Base-by-base conservation (phyloP, 1,140 invertebrate genomes). In the Centruroides vittatus region DNA sequence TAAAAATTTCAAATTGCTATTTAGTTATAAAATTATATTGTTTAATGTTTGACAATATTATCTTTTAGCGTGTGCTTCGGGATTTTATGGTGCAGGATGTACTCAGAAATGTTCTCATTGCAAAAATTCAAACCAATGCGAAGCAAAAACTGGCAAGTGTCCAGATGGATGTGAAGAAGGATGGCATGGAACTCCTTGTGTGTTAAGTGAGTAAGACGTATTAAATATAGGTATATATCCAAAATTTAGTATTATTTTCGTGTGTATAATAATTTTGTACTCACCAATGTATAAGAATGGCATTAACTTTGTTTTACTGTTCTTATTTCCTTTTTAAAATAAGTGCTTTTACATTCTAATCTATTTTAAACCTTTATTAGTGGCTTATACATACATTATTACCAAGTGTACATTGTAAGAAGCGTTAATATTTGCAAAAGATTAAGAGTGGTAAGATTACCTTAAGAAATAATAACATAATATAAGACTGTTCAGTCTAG, bases 31-130 rank as follows among this genome's bases (percentile, higher is more conserved):
- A 35, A 23, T 23, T 23, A 23, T 23, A 23, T 23, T 35, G 35
- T 47, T 48, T 57, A 34, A n/a, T 5, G 5, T 6, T 23, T 47
- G 11, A 58, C n/a, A 36, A 50, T 56, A 1, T 48, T 13, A 4
- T n/a, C n/a, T 55, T 57, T 7, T 13, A 52, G 51, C 35, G 47
- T 55, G 41, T 35, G 4, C 5, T 13, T 5, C 47, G 5, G 60
- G 61, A n/a, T 34, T 13, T 3, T 65, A 56, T 58, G 63, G 63
- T 11, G 63, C 63, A 34, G 61, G 61, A 5, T 65, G 63, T 36
- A 55, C 3, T 46, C 56, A 62, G 48, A 57, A 35, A 9, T 47
- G 35, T 12, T 2, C 47, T 9, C 35, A 36, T 35, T 58, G 55
- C 48, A 23, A 5, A 10, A 23, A 58, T 36, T 41, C 48, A 55